Evolutionary conservation across 2,888 invertebrate species (phyloP).

Genomic region (Dryocosmus kuriphilus): DNA sequence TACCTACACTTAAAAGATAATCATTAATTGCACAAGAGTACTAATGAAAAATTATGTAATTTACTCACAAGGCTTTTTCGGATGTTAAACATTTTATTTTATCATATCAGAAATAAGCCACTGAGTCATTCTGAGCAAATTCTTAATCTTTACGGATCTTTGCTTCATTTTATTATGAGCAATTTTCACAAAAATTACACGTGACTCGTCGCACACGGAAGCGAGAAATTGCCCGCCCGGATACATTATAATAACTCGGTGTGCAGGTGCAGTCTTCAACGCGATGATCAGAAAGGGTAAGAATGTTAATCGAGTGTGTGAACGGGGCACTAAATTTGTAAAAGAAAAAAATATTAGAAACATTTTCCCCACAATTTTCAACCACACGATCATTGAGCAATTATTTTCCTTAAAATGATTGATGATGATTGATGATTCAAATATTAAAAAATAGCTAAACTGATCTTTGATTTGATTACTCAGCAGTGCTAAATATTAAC

Average conservation of each 20-base stretch:
- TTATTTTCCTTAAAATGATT: not conserved
- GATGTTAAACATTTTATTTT: too few relatives aligned
- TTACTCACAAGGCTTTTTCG: not conserved
- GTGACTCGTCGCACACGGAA: not conserved
- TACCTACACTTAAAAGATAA: not conserved
- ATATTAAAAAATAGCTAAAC: too few relatives aligned
- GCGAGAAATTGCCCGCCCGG: not conserved
- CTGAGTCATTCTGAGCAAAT: too few relatives aligned
- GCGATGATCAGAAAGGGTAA: slow-evolving; percentile 18
- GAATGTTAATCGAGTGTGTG: slow-evolving; percentile 22
- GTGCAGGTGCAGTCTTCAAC: slow-evolving; percentile 21
- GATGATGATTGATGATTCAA: too few relatives aligned
- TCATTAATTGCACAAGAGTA: not conserved
- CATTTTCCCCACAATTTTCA: not conserved
- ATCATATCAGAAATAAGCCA: not conserved
- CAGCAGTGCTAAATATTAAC: too few relatives aligned
- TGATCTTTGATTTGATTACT: too few relatives aligned
- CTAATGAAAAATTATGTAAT: not conserved
- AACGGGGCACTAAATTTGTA: not conserved
- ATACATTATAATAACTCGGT: not conserved
- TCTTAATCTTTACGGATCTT: not conserved
- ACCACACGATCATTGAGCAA: not conserved
- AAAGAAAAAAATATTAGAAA: not conserved
- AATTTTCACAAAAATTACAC: not conserved
- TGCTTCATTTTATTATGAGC: not conserved